Percentiles rank a stretch among this genome's conserved stretches.
Conservation (phyloP, 1,140 invertebrate species). For the Sinonovacula constricta region DNA sequence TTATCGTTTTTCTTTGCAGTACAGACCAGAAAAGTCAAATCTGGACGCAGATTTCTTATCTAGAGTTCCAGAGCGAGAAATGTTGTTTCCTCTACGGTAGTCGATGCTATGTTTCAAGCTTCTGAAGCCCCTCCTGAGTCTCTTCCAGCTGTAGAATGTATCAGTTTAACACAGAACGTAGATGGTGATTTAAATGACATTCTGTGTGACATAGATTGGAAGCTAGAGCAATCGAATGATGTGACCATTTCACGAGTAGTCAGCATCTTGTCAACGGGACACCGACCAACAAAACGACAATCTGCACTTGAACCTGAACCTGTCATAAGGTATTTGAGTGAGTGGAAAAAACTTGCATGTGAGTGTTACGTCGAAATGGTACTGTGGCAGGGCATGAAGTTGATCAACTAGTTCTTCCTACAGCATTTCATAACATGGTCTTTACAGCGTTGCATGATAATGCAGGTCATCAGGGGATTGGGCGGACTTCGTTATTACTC, state of each 20-base stretch:
- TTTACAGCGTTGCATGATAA: slow-evolving; percentile 1
- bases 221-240: neutral
- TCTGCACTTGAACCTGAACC: neutral
- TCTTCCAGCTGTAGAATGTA: neutral
- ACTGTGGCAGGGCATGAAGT: neutral
- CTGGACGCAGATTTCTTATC: slow-evolving; percentile 52
- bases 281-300: neutral
- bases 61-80: neutral
- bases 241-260: neutral
- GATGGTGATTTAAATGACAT: neutral
- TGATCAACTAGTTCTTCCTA: slow-evolving; percentile 18
- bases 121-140: neutral
- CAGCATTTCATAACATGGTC: neutral
- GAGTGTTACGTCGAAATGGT: neutral
- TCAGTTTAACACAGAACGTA: neutral
- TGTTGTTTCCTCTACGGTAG: neutral
- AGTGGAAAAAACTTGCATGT: neutral
- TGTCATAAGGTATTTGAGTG: neutral
- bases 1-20: slow-evolving; percentile 51
- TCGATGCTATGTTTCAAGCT: neutral
- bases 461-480: neutral
- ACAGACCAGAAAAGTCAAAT: slow-evolving; percentile 46
- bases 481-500: neutral
- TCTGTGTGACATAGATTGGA: slow-evolving; percentile 9
- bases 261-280: neutral